Base-by-base conservation (phyloP, 2,113 vertebrate species). In the Seriola quinqueradiata region DNA sequence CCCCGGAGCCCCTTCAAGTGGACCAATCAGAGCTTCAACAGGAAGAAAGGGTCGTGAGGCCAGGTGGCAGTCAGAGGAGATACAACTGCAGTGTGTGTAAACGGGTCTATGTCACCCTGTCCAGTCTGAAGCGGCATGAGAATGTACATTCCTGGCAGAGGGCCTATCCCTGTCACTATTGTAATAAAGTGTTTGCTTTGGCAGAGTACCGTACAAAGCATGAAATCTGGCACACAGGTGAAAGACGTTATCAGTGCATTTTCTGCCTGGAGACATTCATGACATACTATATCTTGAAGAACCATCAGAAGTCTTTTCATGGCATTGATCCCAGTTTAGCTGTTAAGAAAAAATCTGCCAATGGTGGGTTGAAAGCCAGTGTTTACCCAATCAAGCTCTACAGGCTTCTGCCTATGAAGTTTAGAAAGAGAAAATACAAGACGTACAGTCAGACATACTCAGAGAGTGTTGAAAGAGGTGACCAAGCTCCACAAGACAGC, bases 211-310 rank as follows among this genome's bases (percentile, higher is more conserved):
- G 98, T 52, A 99, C 98, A 44, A 97, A 99, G 14, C 98, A 99
- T 8, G 98, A 99, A 90, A 97, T 99, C 81, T 99, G 98, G 98
- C 98, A 99, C 89, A 99, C 98, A 0, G 98, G 98, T 9, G 98
- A 99, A 77, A 95, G 98, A 8, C 96, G 98, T 0, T 99, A 99
- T 78, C 98, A 99, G 92, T 99, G 98, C 88, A 99, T 99, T 82
- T 99, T 99, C 92, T 99, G 98, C 81, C 94, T 99, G 25, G 98
- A 99, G 92, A 98, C 98, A 9, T 99, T 99, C 87, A 97, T 99
- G 97, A 99, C 98, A 42, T 99, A 99, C 74, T 99, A 99, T 69
- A 98, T 99, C 81, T 95, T 99, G 46, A 99, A 99, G 93, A 99
- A 99, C 88, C 98, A 99, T 78, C 98, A 99, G 92, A 99, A 99